These are phyloP conservation scores for Microplitis mediator DNA, from an alignment of 1,140 invertebrate species.

Conservation along the genomic window DNA sequence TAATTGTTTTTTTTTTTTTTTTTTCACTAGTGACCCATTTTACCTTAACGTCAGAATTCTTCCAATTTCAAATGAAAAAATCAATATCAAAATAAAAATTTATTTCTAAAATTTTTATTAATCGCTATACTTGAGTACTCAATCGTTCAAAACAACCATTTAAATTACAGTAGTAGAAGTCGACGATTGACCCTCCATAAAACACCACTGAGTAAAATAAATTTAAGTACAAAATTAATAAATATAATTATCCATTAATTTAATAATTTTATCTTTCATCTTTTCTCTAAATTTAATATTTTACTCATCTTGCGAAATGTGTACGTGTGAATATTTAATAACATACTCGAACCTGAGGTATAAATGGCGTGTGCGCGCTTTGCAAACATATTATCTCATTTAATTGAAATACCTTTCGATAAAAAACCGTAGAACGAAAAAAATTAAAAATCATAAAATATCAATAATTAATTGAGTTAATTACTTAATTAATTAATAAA, in stretches of 20 bases:
- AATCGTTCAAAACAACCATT: too few species aligned
- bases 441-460: neutral
- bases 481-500: neutral
- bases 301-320: neutral
- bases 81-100: too few species aligned
- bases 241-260: neutral
- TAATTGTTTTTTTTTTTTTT: too few species aligned
- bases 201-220: neutral
- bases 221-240: too few species aligned
- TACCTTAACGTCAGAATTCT: too few species aligned
- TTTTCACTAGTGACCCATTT: too few species aligned
- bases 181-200: too few species aligned
- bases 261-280: neutral
- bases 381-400: conserved; percentile 8
- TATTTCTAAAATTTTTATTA: too few species aligned
- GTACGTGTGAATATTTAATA: conserved; percentile 16
- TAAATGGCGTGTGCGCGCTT: neutral
- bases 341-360: neutral
- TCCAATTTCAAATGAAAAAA: too few species aligned
- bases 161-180: too few species aligned
- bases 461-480: neutral
- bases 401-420: neutral
- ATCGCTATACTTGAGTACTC: too few species aligned
- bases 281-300: neutral
- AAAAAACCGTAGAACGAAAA: neutral